Base-by-base conservation (phyloP, 2,888 invertebrate species). In the Himalopsyche anomala region DNA sequence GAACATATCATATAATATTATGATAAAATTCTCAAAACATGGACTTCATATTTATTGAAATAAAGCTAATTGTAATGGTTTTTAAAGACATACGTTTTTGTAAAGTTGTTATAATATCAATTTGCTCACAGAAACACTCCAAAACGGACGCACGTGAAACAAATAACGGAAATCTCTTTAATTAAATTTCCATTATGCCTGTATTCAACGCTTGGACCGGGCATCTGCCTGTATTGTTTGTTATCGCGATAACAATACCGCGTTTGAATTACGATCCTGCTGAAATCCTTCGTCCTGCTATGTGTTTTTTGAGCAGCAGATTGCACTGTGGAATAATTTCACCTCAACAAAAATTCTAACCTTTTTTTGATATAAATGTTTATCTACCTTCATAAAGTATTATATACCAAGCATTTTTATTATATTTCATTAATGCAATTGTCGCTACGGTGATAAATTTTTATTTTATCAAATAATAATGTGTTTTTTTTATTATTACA, bases 151-250 rank as follows among this genome's bases (percentile, higher is more conserved):
- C 62, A 28, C 4, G 6, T 15, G 19, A 28, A 62, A 62, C 28
- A 19, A 62, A 62, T 62, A 62, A 62, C 11, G 19, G 11, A 19
- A 19, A 62, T 62, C 62, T 62, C 62, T 62, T 62, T 62, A 19
- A 62, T 62, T 62, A 19, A 62, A 62, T 62, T 62, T 62, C 28
- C 6, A 19, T 62, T 62, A 62, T 19, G 62, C 5, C 19, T 62
- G 62, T 62, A 28, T 28, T 51, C 51, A 51, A 51, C 51, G 51
- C 15, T 62, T 28, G 62, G 62, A 62, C 62, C 6, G 62, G 17
- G 17, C 62, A 19, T 62, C 62, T 62, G 62, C 19, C 28, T 8
- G 62, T 62, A 62, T 62, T 62, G 62, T 62, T 62, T 62, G 62
- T 5, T 19, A 62, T 62, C 28, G 5, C 56, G 28, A 62, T 62